These are phyloP conservation scores for Nymphalis urticae DNA, from an alignment of 2,888 invertebrate species.

Conservation along the genomic window DNA sequence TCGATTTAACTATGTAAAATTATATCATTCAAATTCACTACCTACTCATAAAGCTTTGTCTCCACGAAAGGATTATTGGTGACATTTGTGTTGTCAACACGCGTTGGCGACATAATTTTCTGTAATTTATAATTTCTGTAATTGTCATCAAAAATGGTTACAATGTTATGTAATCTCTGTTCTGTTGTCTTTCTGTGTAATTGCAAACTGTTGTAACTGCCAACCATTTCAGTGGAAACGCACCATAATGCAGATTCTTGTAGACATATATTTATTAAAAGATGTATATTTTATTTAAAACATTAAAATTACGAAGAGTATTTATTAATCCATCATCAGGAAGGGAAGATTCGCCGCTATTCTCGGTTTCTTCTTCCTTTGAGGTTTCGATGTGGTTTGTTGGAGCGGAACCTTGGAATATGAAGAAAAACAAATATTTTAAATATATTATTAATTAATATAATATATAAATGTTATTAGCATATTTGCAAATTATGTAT, in stretches of 20 bases:
- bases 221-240: too few relatives aligned
- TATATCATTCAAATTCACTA: conserved; percentile 29
- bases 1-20: conserved; percentile 19
- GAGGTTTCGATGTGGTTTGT: conserved; percentile 36
- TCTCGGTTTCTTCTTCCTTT: conserved; percentile 68
- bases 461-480: too few relatives aligned
- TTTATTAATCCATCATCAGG: conserved; percentile 54
- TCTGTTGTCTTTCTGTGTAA: not conserved
- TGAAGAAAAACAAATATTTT: not conserved
- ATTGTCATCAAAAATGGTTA: too few relatives aligned
- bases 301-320: not conserved
- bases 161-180: too few relatives aligned
- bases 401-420: conserved; percentile 34
- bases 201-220: not conserved
- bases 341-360: conserved; percentile 76
- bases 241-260: conserved; percentile 26
- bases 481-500: too few relatives aligned
- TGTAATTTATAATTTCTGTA: too few relatives aligned
- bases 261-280: conserved; percentile 32
- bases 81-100: not conserved
- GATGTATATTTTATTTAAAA: conserved; percentile 6
- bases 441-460: too few relatives aligned
- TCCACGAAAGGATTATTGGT: not conserved
- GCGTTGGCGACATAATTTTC: too few relatives aligned
- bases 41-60: conserved; percentile 15